phyloP scores from a whole-genome alignment of 2,797 vertebrate species.

The Tokudaia tokunoshimensis region DNA sequence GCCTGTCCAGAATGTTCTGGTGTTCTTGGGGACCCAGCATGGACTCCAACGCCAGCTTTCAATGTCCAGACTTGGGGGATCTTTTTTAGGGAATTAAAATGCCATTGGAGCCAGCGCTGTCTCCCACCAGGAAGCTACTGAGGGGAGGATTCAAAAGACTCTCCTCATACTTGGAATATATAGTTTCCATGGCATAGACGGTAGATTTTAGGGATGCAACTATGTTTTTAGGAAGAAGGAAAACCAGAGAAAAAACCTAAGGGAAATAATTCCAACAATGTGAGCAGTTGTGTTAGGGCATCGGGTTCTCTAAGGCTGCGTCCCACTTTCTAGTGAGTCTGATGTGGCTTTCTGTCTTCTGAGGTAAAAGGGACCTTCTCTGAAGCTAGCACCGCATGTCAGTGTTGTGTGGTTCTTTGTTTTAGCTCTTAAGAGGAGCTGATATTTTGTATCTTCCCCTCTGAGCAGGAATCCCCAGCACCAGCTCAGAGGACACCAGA shows the following conservation, averaged over 20 bases:
- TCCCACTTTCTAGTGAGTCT: not conserved
- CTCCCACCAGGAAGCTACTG: not conserved
- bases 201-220: not conserved
- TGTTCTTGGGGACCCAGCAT: not conserved
- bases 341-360: not conserved
- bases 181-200: not conserved
- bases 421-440: not conserved
- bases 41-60: not conserved
- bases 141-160: not conserved
- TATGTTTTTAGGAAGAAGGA: not conserved
- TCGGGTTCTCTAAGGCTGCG: not conserved
- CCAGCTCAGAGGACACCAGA: constrained; percentile 89
- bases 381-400: not conserved
- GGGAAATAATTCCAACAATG: fast-evolving
- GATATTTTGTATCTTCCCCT: not conserved
- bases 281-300: not conserved
- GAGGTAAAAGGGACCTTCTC: no score
- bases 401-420: not conserved
- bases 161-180: not conserved
- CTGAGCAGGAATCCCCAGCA: constrained; percentile 93
- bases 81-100: not conserved
- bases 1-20: not conserved
- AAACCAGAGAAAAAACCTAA: not conserved
- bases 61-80: not conserved
- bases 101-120: not conserved